Evolutionary conservation across 1,140 invertebrate species (phyloP).

Genomic region (Aphelenchoides besseyi): DNA sequence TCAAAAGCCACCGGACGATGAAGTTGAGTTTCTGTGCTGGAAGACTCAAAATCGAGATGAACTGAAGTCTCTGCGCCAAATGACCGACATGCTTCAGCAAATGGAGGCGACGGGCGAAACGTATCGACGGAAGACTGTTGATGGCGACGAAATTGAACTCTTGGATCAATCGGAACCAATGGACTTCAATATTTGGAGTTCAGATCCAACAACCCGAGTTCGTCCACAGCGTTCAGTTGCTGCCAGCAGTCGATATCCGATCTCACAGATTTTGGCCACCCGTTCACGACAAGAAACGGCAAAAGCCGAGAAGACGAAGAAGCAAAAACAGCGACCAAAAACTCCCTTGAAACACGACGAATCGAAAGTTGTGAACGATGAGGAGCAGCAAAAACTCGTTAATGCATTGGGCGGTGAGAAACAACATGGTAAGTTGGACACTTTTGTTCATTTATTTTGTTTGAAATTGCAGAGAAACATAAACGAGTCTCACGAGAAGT

Average conservation of each 20-base stretch:
- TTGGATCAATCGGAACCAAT: too few relatives aligned
- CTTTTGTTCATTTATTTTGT: background rate
- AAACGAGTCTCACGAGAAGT: conserved; percentile 16
- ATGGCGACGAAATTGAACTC: too few relatives aligned
- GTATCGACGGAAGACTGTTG: background rate
- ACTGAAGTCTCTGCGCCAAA: background rate
- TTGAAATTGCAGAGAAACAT: conserved; percentile 12
- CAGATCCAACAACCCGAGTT: background rate
- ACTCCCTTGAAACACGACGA: background rate
- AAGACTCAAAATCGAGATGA: background rate
- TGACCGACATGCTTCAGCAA: background rate
- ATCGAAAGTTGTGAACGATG: background rate
- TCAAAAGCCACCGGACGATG: background rate
- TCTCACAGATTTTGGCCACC: background rate
- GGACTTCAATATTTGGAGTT: too few relatives aligned
- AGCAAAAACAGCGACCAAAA: background rate
- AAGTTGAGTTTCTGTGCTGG: background rate
- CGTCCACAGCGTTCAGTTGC: background rate
- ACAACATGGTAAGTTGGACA: conserved; percentile 8
- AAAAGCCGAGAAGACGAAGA: conserved; percentile 13
- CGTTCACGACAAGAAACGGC: background rate
- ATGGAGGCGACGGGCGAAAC: background rate
- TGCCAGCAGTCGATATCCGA: background rate
- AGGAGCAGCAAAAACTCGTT: background rate
- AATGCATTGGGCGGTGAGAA: conserved; percentile 14